Percentiles rank a stretch among this genome's conserved stretches.
These are phyloP conservation scores for Caradrina clavipalpis DNA, from an alignment of 2,888 invertebrate species.

Conservation along the genomic window DNA sequence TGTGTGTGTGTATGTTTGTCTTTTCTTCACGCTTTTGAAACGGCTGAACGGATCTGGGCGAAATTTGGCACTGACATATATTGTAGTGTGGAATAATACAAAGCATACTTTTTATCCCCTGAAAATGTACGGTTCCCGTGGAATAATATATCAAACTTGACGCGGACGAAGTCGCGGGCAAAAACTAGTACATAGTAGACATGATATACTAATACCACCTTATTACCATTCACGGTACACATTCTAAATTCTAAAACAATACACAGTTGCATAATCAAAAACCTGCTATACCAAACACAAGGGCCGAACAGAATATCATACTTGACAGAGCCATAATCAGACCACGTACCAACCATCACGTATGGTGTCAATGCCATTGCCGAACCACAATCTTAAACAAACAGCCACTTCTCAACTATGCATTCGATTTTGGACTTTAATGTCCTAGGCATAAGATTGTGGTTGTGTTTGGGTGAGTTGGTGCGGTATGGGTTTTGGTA, in stretches of 20 bases:
- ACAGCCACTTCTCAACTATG: background rate
- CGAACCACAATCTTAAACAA: slow-evolving; percentile 41
- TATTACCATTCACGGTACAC: background rate
- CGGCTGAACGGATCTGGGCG: no score
- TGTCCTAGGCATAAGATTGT: background rate
- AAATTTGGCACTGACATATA: no score
- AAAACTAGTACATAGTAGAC: no score
- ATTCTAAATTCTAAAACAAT: slow-evolving; percentile 37
- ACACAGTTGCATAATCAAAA: slow-evolving; percentile 23
- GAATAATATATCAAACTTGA: no score
- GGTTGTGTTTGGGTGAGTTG: background rate
- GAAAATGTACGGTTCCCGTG: no score
- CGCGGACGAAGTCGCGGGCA: no score
- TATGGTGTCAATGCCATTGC: slow-evolving; percentile 78
- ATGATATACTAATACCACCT: background rate
- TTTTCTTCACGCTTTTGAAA: no score
- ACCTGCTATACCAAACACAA: slow-evolving; percentile 20
- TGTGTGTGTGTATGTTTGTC: no score
- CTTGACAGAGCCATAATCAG: slow-evolving; percentile 42
- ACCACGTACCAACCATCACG: slow-evolving; percentile 71
- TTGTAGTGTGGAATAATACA: no score
- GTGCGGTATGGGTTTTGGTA: slow-evolving; percentile 58
- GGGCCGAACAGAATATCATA: slow-evolving; percentile 30
- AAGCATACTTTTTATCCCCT: no score
- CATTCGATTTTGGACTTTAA: slow-evolving; percentile 55